These are phyloP conservation scores for Cynopterus brachyotis DNA, from an alignment of 2,113 vertebrate genomes.

Conservation along the genomic window DNA sequence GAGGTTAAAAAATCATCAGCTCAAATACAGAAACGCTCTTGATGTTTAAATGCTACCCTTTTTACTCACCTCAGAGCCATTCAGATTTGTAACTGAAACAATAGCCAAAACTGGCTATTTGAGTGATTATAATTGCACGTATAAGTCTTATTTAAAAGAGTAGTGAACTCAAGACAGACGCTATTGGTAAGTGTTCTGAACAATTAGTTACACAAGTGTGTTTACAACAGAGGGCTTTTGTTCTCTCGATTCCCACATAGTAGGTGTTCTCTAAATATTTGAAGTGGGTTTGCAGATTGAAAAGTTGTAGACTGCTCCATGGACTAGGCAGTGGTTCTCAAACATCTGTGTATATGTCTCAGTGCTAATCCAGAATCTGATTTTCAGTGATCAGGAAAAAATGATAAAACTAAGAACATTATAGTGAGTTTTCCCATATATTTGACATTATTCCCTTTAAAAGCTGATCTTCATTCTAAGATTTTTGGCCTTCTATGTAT, in stretches of 20 bases:
- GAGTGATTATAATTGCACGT: not conserved
- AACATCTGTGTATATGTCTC: not conserved
- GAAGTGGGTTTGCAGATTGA: not conserved
- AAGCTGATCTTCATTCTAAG: not conserved
- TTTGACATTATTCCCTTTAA: conserved; percentile 31
- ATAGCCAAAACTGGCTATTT: not conserved
- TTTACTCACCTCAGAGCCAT: not conserved
- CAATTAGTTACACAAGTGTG: not conserved
- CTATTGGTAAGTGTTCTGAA: not conserved
- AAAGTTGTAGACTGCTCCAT: not conserved
- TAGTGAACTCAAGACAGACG: not conserved
- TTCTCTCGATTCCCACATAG: not conserved
- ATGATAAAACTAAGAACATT: not conserved
- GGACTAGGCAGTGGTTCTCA: not conserved
- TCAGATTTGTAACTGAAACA: not conserved
- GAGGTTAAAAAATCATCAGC: not conserved
- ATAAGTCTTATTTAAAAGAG: not conserved
- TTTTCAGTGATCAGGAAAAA: not conserved
- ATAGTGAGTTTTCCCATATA: not conserved
- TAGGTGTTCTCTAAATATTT: not conserved
- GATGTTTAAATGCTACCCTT: not conserved
- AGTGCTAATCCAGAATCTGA: not conserved
- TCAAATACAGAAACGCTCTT: not conserved
- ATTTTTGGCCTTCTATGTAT: not conserved
- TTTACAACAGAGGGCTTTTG: not conserved